These are phyloP conservation scores for Tetrax tetrax DNA, from an alignment of 2,113 vertebrate genomes.

Conservation along the genomic window DNA sequence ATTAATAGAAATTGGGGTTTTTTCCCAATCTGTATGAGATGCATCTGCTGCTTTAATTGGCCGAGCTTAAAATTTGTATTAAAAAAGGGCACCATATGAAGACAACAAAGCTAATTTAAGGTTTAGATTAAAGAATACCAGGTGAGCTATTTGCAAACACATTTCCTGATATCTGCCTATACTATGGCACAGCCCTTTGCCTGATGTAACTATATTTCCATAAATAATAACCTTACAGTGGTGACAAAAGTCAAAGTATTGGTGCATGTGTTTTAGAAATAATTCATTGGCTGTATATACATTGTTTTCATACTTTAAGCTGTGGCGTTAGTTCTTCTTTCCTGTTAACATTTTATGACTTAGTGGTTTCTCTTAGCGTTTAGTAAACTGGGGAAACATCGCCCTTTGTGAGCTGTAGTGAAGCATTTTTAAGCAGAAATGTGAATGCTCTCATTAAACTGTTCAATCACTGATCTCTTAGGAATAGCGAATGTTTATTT, in stretches of 20 bases:
- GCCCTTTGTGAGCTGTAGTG: neutral
- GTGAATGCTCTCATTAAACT: constrained; percentile 32
- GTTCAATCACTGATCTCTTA: constrained; percentile 26
- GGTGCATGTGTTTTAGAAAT: neutral
- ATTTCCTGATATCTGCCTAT: neutral
- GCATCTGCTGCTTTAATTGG: neutral
- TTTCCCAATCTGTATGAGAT: neutral
- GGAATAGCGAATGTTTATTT: constrained; percentile 57
- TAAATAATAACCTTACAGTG: neutral
- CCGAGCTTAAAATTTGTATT: neutral
- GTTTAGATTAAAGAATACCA: neutral
- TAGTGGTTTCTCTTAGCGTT: neutral
- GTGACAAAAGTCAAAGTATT: neutral
- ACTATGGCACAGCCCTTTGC: neutral
- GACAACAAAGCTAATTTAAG: neutral
- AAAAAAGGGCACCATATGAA: neutral
- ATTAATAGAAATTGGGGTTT: neutral
- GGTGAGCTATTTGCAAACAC: neutral
- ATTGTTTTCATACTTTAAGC: neutral
- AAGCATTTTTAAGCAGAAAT: constrained; percentile 30
- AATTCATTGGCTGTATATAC: neutral
- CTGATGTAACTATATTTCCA: neutral
- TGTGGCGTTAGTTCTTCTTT: neutral
- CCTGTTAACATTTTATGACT: neutral
- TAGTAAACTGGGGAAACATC: neutral